phyloP scores from a whole-genome alignment of 2,888 invertebrate species.

The Lysandra bellargus region DNA sequence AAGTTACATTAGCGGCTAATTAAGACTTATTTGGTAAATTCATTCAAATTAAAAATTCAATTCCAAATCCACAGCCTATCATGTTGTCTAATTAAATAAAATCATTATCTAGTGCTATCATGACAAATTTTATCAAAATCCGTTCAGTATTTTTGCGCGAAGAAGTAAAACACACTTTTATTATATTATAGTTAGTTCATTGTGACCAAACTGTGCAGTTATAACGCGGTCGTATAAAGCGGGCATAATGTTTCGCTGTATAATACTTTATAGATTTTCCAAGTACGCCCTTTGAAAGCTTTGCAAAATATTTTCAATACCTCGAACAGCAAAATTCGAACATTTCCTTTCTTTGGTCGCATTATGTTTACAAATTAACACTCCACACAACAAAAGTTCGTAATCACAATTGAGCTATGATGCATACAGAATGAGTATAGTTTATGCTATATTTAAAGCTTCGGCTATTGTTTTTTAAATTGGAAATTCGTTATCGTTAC shows the following conservation, averaged over 20 bases:
- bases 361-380: conserved; percentile 2
- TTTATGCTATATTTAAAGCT: neutral
- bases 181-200: too few species aligned
- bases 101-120: too few species aligned
- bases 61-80: neutral
- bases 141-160: too few species aligned
- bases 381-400: neutral
- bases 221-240: neutral
- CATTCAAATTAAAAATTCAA: neutral
- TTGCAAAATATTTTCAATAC: conserved; percentile 23
- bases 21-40: neutral
- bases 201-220: neutral
- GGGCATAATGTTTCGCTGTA: conserved; percentile 2
- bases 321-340: conserved; percentile 1
- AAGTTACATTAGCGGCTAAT: too few species aligned
- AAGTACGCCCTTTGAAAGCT: conserved; percentile 16
- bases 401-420: neutral
- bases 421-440: neutral
- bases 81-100: too few species aligned
- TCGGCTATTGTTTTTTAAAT: neutral
- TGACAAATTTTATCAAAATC: too few species aligned
- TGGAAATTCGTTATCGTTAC: neutral
- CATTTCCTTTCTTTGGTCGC: conserved; percentile 5
- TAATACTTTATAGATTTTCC: conserved; percentile 2
- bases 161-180: too few species aligned